Evolutionary conservation across 64 coral and sea anemone species (phyloP), one percentile per base, ranked within the genome.

Genomic region (Stylophora pistillata): DNA sequence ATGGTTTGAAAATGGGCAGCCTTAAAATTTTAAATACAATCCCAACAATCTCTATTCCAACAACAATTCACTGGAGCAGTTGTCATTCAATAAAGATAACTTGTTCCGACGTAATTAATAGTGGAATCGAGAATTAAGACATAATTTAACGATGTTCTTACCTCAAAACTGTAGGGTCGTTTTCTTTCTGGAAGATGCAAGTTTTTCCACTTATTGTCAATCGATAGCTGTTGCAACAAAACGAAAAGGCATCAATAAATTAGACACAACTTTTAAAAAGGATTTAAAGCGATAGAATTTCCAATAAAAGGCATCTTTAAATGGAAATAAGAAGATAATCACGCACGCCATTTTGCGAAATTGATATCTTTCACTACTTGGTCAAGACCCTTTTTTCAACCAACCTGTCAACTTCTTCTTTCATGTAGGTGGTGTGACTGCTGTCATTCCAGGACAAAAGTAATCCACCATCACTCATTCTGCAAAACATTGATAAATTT

Each of bases 341-440:
- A 47, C 37, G 37, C 37, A 47, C 37, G 7, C 37, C 3, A 7
- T 47, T 7, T 3, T 47, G 37, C 7, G 23, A 2, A 28, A 68
- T 68, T 25, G n/a, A 25, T n/a, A n/a, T 21, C 26, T n/a, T 25
- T 25, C 26, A 21, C 26, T 25, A 10, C 9, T 25, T 7, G 3
- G 28, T 77, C 4, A n/a, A 14, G 28, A 37, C 29, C 34, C 14
- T 0, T 20, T 34, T 27, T n/a, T 1, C 9, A 53, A 88, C 78
- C 75, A 79, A 96, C 95, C 95, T 96, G 60, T 96, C 93, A 2
- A 99, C 93, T 64, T 99, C 93, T 74, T 99, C 97, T 55, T 99
- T 99, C 93, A 99, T 99, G 55, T 99, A 99, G 1, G 93, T 95
- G 5, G 97, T 99, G 84, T 99, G 82, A 68, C 97, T 95, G 77